These are phyloP conservation scores for Scalopus aquaticus DNA, from an alignment of 2,113 vertebrate genomes.

Conservation along the genomic window DNA sequence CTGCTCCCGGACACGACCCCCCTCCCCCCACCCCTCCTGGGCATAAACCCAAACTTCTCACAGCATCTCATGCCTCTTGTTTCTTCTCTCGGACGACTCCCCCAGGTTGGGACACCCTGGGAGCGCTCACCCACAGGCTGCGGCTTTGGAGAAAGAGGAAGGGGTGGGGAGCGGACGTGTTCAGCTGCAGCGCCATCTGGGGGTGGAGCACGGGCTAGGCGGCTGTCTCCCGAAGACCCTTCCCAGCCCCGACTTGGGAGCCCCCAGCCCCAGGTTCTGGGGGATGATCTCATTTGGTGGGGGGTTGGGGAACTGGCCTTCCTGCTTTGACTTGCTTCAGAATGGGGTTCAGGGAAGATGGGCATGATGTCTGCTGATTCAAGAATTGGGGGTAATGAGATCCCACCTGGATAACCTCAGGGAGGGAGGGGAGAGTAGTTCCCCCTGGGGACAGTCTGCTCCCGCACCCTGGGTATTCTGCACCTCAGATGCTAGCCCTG, in stretches of 20 bases:
- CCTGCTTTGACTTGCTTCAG: not conserved
- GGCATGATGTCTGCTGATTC: not conserved
- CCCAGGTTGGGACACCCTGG: not conserved
- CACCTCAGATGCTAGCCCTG: not conserved
- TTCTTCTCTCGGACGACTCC: not conserved
- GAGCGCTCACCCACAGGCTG: not conserved
- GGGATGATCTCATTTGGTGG: not conserved
- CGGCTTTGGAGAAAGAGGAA: not conserved
- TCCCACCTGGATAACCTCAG: too few relatives aligned
- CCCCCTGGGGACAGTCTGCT: not conserved
- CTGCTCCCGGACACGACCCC: fast-evolving
- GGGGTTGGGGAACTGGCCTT: not conserved
- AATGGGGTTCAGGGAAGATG: not conserved
- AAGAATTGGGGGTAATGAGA: not conserved
- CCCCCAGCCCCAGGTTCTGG: fast-evolving
- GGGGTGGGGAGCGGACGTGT: fast-evolving
- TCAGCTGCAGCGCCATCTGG: not conserved
- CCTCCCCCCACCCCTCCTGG: too few relatives aligned
- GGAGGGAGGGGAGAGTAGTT: not conserved
- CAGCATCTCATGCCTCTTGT: not conserved
- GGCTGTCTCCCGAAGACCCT: fast-evolving
- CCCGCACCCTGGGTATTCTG: not conserved
- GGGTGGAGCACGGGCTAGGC: fast-evolving
- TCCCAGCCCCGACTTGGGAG: not conserved
- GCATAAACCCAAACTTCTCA: constrained; percentile 27